Evolutionary conservation across 2,888 invertebrate genomes (phyloP), one percentile per base, ranked within the genome.

Genomic region (Podotricha telesiphe): DNA sequence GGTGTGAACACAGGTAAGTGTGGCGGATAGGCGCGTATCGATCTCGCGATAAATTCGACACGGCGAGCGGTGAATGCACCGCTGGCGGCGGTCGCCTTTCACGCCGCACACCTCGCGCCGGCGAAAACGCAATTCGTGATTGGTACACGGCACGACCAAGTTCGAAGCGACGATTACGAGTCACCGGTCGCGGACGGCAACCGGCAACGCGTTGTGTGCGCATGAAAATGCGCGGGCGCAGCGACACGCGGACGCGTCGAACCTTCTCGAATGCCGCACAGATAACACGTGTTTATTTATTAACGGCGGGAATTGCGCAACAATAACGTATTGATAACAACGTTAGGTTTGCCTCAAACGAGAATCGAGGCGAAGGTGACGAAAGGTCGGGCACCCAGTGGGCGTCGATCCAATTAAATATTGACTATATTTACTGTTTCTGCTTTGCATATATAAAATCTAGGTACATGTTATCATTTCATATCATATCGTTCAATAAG

Each of bases 1-100:
- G 81, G 81, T 48, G 48, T 20, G 48, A 19, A 20, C 82, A 78
- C 85, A 85, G 83, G 83, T 82, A 82, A 80, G 81, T 51, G 65
- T 59, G 51, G 58, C 81, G 82, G 80, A 81, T 79, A 78, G 76
- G 79, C 80, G 80, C 81, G 82, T 87, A 89, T 89, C 86, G 88
- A 91, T 89, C 89, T 82, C 79, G 85, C 85, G 88, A 90, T 90
- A 88, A 89, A 89, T 89, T 89, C 86, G 88, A 87, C 85, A 85
- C 84, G 83, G 83, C 78, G 82, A 85, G 84, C 89, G 89, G 89
- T 89, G 87, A 90, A 89, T 86, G 89, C 87, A 88, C 86, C 84
- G 84, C 77, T 79, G 83, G 75, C 80, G 74, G 81, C 85, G 83
- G 79, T 82, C 80, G 85, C 89, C 91, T 89, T 89, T 89, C 88